A percentile compares a stretch with the other conserved stretches of the same genome.
phyloP scores from a whole-genome alignment of 2,797 vertebrate species.

The Pempheris klunzingeri region DNA sequence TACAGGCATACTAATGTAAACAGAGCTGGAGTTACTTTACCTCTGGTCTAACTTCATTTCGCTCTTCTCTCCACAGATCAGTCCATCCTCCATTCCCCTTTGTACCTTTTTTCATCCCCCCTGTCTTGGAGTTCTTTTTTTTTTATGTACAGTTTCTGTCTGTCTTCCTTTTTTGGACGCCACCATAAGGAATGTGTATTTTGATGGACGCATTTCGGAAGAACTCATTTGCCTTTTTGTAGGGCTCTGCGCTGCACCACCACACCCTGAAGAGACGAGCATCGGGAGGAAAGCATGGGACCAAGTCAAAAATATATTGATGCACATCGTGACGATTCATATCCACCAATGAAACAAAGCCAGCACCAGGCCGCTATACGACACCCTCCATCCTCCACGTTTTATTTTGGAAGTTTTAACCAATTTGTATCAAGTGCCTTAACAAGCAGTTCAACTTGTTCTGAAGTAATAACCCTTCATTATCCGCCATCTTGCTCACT shows the following conservation, averaged over 20 bases:
- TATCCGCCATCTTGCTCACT: slow-evolving; percentile 57
- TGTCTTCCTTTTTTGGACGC: slow-evolving; percentile 75
- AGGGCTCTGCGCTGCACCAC: slow-evolving; percentile 76
- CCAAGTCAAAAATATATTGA: slow-evolving; percentile 60
- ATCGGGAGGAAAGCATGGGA: slow-evolving; percentile 78
- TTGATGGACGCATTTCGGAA: slow-evolving; percentile 73
- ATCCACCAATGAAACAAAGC: slow-evolving; percentile 70
- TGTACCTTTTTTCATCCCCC: slow-evolving; percentile 61
- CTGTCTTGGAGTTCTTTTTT: slow-evolving; percentile 71
- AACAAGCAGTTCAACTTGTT: slow-evolving; percentile 88
- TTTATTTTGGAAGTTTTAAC: slow-evolving; percentile 79
- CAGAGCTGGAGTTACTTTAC: not conserved
- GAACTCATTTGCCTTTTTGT: slow-evolving; percentile 77
- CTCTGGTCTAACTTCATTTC: not conserved
- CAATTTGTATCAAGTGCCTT: slow-evolving; percentile 91
- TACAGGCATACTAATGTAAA: not conserved
- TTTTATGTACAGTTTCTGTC: slow-evolving; percentile 85
- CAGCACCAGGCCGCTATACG: slow-evolving; percentile 64
- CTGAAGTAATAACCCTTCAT: slow-evolving; percentile 86
- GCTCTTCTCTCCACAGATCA: slow-evolving; percentile 65
- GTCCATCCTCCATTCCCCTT: slow-evolving; percentile 70
- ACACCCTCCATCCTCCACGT: slow-evolving; percentile 59
- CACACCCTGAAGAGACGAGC: slow-evolving; percentile 77
- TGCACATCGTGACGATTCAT: slow-evolving; percentile 65
- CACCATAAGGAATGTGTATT: slow-evolving; percentile 79